These are phyloP conservation scores for Serranus cabrilla DNA, from an alignment of 2,797 vertebrate genomes.

Conservation along the genomic window DNA sequence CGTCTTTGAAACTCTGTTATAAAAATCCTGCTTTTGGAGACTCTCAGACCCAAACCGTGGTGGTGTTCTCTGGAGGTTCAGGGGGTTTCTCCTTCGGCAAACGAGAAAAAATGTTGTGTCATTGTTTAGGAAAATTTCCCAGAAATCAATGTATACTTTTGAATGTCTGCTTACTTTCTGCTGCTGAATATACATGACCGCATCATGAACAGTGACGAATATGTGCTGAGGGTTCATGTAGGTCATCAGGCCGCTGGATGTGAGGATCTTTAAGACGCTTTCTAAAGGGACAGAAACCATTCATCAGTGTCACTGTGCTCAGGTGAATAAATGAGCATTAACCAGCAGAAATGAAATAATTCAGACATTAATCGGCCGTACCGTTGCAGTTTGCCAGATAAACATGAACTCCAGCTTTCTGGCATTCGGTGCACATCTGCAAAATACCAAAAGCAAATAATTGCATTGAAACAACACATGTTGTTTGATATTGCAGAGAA, in stretches of 20 bases:
- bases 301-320: constrained; percentile 4
- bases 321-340: background rate
- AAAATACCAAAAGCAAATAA: constrained; percentile 34
- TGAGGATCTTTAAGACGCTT: constrained; percentile 89
- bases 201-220: constrained; percentile 93
- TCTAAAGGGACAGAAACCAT: constrained; percentile 73
- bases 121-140: background rate
- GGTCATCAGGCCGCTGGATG: constrained; percentile 89
- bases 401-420: constrained; percentile 87
- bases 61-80: constrained; percentile 82
- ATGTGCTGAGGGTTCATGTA: constrained; percentile 91
- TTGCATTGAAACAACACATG: background rate
- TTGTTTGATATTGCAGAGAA: background rate
- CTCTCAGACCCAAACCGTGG: constrained; percentile 86
- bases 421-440: constrained; percentile 90
- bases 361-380: constrained; percentile 60
- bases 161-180: constrained; percentile 79
- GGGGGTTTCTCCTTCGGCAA: constrained; percentile 82
- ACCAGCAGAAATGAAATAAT: background rate
- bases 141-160: background rate
- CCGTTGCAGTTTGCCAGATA: constrained; percentile 90
- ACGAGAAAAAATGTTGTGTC: background rate
- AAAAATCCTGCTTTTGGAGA: too few species aligned
- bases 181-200: constrained; percentile 88
- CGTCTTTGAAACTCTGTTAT: constrained; percentile 59